Percentiles rank a stretch among this genome's conserved stretches.
These are phyloP conservation scores for Leptinotarsa texana DNA, from an alignment of 1,140 invertebrate genomes.

Conservation along the genomic window DNA sequence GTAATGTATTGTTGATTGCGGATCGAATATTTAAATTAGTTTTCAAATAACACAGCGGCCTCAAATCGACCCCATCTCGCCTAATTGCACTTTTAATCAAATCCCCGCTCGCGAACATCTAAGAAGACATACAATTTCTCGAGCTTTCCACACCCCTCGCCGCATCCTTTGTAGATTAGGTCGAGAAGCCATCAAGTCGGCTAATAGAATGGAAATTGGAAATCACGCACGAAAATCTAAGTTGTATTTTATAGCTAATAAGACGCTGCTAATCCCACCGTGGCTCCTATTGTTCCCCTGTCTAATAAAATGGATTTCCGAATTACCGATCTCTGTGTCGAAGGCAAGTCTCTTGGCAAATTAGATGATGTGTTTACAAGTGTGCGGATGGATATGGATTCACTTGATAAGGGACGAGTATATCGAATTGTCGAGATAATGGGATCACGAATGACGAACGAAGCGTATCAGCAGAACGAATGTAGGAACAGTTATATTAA, in stretches of 20 bases:
- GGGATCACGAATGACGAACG: neutral
- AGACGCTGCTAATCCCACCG: constrained; percentile 49
- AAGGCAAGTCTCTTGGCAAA: constrained; percentile 24
- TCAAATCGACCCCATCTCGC: neutral
- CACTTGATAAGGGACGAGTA: neutral
- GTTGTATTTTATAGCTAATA: constrained; percentile 52
- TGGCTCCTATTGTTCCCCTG: constrained; percentile 42
- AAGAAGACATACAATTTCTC: neutral
- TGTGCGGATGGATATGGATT: constrained; percentile 4
- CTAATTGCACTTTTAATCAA: constrained; percentile 3
- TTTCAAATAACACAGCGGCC: neutral
- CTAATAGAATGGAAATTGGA: constrained; percentile 55
- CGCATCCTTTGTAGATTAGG: constrained; percentile 41
- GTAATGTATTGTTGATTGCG: no score
- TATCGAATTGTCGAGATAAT: neutral
- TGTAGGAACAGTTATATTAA: no score
- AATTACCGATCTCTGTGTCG: constrained; percentile 40
- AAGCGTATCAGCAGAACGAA: no score
- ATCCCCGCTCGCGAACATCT: neutral
- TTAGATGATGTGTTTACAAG: constrained; percentile 19
- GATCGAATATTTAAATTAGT: neutral
- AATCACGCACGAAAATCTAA: constrained; percentile 51
- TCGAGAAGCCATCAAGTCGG: constrained; percentile 50
- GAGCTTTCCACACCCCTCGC: neutral
- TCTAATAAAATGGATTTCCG: constrained; percentile 40